Conservation (phyloP, 2,888 invertebrate species). For the Ophion ellenae region DNA sequence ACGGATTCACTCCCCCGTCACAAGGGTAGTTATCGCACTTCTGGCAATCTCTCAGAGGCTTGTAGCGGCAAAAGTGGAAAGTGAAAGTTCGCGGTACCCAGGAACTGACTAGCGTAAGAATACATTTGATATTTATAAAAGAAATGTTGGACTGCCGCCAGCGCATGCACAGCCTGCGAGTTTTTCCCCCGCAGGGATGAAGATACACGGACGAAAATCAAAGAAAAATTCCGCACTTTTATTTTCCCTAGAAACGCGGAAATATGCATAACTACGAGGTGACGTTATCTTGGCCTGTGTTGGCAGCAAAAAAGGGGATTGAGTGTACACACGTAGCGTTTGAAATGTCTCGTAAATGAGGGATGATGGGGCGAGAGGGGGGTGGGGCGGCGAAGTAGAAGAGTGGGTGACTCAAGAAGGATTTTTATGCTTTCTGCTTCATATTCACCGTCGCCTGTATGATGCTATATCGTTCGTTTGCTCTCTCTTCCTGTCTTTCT, state of each 20-base stretch:
- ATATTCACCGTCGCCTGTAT: conserved; percentile 45
- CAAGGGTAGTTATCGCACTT: background rate
- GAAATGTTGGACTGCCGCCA: conserved; percentile 56
- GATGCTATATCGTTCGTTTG: conserved; percentile 6
- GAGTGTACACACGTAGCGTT: conserved; percentile 38
- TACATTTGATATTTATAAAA: conserved; percentile 60
- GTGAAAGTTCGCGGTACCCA: conserved; percentile 6
- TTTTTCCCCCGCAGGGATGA: background rate
- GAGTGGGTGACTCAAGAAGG: conserved; percentile 66
- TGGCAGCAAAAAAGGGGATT: conserved; percentile 26
- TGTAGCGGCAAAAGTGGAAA: conserved; percentile 5
- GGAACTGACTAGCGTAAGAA: background rate
- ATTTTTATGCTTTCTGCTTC: conserved; percentile 54
- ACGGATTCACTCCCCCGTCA: conserved; percentile 3
- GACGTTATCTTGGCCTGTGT: conserved; percentile 21
- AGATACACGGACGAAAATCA: conserved; percentile 44
- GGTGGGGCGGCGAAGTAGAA: conserved; percentile 38
- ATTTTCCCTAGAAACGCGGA: conserved; percentile 46
- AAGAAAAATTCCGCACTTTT: conserved; percentile 60
- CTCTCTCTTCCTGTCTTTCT: conserved; percentile 25
- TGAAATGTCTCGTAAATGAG: conserved; percentile 56
- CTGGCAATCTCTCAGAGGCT: conserved; percentile 1
- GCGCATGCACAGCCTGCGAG: conserved; percentile 2
- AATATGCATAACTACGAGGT: conserved; percentile 54
- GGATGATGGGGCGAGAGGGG: background rate